Percentiles rank a stretch among this genome's conserved stretches.
Evolutionary conservation across 2,113 vertebrate genomes (phyloP).

Genomic region (Silurus asotus): DNA sequence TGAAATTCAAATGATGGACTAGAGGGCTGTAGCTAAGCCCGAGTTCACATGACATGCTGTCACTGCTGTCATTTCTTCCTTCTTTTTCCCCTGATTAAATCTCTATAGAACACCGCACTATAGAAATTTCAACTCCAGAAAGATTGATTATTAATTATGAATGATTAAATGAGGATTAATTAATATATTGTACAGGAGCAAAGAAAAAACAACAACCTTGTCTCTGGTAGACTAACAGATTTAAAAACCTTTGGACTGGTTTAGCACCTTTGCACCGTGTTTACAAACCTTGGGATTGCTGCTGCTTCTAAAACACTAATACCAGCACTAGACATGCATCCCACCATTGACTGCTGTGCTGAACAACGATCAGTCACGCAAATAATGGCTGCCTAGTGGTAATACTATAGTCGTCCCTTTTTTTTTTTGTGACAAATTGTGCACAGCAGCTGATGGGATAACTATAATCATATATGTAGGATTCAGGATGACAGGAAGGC

Average conservation of each 20-base stretch:
- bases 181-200: neutral
- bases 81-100: too few relatives aligned
- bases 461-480: neutral
- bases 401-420: neutral
- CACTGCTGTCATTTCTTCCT: neutral
- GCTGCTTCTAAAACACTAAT: neutral
- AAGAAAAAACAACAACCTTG: neutral
- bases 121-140: too few relatives aligned
- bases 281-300: neutral
- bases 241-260: neutral
- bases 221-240: neutral
- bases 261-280: neutral
- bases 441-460: neutral
- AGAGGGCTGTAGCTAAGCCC: neutral
- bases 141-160: too few relatives aligned
- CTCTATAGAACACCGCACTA: too few relatives aligned
- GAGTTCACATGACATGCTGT: neutral
- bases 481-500: neutral
- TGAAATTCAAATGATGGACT: neutral
- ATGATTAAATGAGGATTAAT: neutral
- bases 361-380: neutral
- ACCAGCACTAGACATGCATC: neutral
- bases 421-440: neutral
- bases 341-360: neutral
- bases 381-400: neutral